Base-by-base conservation (phyloP, 37 sponge, comb jelly and placozoan genomes). In the Axinella damicornis region DNA sequence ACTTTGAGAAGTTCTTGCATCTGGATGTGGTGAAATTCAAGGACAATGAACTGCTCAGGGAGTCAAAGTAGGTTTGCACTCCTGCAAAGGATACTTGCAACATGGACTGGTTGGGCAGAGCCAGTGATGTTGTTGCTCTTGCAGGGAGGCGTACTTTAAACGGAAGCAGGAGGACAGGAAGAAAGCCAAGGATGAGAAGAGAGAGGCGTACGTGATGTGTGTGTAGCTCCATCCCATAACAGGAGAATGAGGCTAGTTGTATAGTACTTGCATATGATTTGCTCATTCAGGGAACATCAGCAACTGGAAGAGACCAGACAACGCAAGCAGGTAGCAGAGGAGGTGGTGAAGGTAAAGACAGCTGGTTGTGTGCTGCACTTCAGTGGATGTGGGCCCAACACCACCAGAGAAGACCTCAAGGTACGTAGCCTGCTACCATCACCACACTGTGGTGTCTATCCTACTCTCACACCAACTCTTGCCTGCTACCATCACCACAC, bases 341-440 rank as follows among this genome's bases (percentile, higher is more conserved):
- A 60, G 22, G 69, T 65, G 57, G 63, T 68, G 17, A 56, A 32
- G 20, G 77, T 71, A 12, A 59, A 52, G 33, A 63, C 59, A 0
- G 73, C 64, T 6, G 94, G 89, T 27, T 78, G 80, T 60, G 59
- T 95, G 0, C 70, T 95, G 27, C 80, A 85, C 33, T 92, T 95
- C 71, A 75, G 66, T 21, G 93, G 91, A 6, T 77, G 78, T 17
- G 93, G 83, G 9, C 53, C 17, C 0, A 57, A 63, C 1, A 83
- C 92, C 1, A 58, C 66, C 20, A 38, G 93, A 38, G 84, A 85
- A 37, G 59, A 69, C 33, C 59, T 95, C 22, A 90, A 94, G 85
- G 83, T 89, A 76, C 4, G 30, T 27, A 64, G 63, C 6, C 53
- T 17, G 60, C 21, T 14, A n/a, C 24, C 28, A n/a, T n/a, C n/a